A percentile compares a stretch with the other conserved stretches of the same genome.
Conservation (phyloP, 2,797 vertebrate species). For the Mergus octosetaceus region DNA sequence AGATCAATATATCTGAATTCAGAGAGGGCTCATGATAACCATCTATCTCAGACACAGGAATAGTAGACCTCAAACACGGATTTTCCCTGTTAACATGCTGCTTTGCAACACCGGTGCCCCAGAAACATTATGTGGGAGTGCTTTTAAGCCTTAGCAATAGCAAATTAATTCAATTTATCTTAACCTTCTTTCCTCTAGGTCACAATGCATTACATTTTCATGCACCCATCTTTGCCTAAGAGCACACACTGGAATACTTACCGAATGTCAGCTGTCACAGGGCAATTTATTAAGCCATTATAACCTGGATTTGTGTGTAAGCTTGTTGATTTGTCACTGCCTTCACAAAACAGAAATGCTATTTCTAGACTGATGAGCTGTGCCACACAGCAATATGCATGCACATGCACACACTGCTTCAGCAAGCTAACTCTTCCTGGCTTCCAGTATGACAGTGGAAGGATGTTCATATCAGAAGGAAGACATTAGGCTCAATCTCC, state of each 20-base stretch:
- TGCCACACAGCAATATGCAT: neutral
- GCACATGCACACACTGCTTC: neutral
- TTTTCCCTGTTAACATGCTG: neutral
- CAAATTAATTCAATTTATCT: conserved; percentile 42
- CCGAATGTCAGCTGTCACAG: neutral
- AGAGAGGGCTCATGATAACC: too few species aligned
- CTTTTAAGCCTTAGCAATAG: neutral
- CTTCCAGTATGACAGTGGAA: neutral
- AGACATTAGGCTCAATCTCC: neutral
- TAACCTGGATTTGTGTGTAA: neutral
- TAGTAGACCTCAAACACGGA: neutral
- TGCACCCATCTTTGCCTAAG: neutral
- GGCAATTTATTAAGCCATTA: conserved; percentile 13
- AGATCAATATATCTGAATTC: neutral
- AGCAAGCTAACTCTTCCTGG: neutral
- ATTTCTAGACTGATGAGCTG: neutral
- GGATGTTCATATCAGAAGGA: neutral
- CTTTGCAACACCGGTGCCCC: neutral
- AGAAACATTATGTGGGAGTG: neutral
- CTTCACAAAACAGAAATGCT: neutral
- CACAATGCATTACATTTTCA: neutral
- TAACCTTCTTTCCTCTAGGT: neutral
- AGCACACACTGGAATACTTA: neutral
- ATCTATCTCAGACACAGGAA: neutral
- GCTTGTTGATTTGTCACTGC: neutral